These are phyloP conservation scores for Anabas testudineus DNA, from an alignment of 2,797 vertebrate genomes.

Conservation along the genomic window DNA sequence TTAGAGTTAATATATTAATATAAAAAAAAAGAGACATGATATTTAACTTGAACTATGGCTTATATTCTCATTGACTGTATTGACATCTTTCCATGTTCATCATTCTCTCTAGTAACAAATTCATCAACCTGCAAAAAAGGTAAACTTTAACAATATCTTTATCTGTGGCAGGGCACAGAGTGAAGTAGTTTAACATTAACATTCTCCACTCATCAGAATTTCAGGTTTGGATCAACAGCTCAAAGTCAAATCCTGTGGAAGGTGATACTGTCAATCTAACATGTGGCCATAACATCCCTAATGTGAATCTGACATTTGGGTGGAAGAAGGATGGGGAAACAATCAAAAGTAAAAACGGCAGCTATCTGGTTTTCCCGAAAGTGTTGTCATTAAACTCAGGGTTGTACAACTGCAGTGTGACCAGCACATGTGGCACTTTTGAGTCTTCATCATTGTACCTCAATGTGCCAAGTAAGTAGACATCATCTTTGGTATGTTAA, in stretches of 20 bases:
- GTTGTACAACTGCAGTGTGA: conserved; percentile 50
- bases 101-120: background rate
- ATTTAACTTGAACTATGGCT: background rate
- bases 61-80: background rate
- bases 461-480: conserved; percentile 50
- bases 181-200: background rate
- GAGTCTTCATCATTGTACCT: background rate
- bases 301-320: fast-evolving
- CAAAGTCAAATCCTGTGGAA: fast-evolving
- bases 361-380: fast-evolving
- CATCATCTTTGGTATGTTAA: no score
- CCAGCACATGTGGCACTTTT: background rate
- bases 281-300: conserved; percentile 40
- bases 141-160: conserved; percentile 17
- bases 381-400: fast-evolving
- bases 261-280: conserved; percentile 13
- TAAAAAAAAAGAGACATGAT: background rate
- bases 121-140: conserved; percentile 31
- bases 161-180: background rate
- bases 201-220: conserved; percentile 44
- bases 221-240: conserved; percentile 13
- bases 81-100: background rate
- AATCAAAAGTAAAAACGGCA: fast-evolving
- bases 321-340: background rate
- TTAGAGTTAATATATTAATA: background rate